These are phyloP conservation scores for Anorthoa munda DNA, from an alignment of 2,888 invertebrate species.

Conservation along the genomic window DNA sequence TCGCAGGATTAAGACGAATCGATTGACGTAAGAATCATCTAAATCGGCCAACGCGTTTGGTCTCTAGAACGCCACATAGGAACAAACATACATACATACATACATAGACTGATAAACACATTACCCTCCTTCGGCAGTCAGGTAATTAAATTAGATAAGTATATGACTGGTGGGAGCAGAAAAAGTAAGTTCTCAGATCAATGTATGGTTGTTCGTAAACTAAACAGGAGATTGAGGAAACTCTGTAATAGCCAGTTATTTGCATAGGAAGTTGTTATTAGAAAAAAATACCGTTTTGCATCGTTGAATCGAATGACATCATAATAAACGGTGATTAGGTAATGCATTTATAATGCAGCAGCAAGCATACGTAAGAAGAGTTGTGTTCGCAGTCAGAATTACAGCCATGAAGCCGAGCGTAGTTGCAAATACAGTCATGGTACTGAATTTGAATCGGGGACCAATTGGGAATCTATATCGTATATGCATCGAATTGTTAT, in stretches of 20 bases:
- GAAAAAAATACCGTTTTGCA: conserved; percentile 23
- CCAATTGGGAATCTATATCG: background rate
- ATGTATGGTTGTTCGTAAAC: background rate
- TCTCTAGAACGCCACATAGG: too few relatives aligned
- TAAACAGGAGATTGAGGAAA: conserved; percentile 11
- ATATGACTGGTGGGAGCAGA: background rate
- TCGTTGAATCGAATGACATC: conserved; percentile 4
- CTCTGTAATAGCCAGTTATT: conserved; percentile 14
- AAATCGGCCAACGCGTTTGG: too few relatives aligned
- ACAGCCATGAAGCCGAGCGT: background rate
- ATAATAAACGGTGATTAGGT: conserved; percentile 16
- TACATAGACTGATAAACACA: too few relatives aligned
- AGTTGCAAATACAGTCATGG: too few relatives aligned
- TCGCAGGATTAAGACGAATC: too few relatives aligned
- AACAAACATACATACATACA: too few relatives aligned
- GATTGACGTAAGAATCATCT: too few relatives aligned
- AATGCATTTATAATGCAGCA: conserved; percentile 7
- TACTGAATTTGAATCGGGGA: background rate
- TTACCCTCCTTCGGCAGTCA: too few relatives aligned
- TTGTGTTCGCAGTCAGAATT: background rate
- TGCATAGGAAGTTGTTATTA: conserved; percentile 1
- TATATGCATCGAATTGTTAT: too few relatives aligned
- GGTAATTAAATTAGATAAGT: too few relatives aligned
- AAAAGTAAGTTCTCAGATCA: background rate
- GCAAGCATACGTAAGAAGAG: background rate